These are phyloP conservation scores for Bombus waltoni DNA, from an alignment of 1,140 invertebrate species.

Conservation along the genomic window DNA sequence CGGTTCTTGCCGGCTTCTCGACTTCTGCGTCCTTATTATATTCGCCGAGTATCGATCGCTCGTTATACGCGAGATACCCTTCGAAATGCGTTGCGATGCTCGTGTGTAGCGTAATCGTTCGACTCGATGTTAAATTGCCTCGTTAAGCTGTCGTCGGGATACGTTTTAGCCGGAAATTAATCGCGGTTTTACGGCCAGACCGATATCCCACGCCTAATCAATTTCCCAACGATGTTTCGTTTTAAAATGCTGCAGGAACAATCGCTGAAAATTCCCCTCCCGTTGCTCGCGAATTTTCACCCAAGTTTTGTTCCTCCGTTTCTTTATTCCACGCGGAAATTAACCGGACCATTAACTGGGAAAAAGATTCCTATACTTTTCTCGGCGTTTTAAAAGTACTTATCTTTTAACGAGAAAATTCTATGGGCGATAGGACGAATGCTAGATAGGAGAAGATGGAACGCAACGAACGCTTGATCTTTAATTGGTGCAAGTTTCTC, in stretches of 20 bases:
- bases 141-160: constrained; percentile 26
- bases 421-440: not conserved
- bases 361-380: too few species aligned
- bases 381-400: not conserved
- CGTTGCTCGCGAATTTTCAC: not conserved
- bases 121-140: constrained; percentile 22
- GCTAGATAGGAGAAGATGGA: not conserved
- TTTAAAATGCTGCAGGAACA: not conserved
- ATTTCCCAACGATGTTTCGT: not conserved
- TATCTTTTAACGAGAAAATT: not conserved
- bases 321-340: not conserved
- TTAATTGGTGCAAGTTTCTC: not conserved
- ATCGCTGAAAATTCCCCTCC: too few species aligned
- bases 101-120: constrained; percentile 9
- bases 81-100: constrained; percentile 2
- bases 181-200: not conserved
- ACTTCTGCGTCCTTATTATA: constrained; percentile 41
- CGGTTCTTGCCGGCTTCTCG: constrained; percentile 33
- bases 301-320: not conserved
- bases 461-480: not conserved
- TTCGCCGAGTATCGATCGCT: constrained; percentile 26
- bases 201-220: not conserved
- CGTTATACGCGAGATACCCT: constrained; percentile 33
- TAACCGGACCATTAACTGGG: too few species aligned
- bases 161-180: constrained; percentile 32